Base-by-base conservation (phyloP, 1,140 invertebrate species). In the Temnothorax longispinosus region DNA sequence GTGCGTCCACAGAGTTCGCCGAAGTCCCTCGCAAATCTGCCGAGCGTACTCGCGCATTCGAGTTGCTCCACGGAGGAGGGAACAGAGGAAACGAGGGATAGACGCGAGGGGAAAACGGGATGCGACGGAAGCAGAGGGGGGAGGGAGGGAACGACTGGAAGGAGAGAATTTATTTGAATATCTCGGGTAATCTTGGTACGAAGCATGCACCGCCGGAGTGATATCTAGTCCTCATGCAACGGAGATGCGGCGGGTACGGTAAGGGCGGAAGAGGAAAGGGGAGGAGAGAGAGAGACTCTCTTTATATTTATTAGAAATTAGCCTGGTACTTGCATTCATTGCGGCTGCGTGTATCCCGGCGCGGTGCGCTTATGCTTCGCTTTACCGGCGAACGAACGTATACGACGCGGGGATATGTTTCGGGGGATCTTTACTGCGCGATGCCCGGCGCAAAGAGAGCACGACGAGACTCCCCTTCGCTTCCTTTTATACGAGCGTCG, bases 391-490 rank as follows among this genome's bases (percentile, higher is more conserved):
- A 64, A 50, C 44, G 47, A 64, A n/a, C 62, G 47, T 92, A 82
- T 90, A 90, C 88, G 87, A 87, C 87, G 86, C 90, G 86, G 82
- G 81, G 91, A 91, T 92, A 92, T 90, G 91, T 92, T 92, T 92
- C 91, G 89, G 72, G 76, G 85, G 89, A 91, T 90, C 86, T 87
- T 84, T 62, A 88, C 88, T 86, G 89, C 82, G 85, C 87, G 81
- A 69, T 71, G 82, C 65, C 54, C 74, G 84, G n/a, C 60, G 67
- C 87, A 88, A 88, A 87, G 86, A 75, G 86, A 89, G 77, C 69
- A 87, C 64, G 75, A 88, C 87, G 74, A 89, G 50, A 85, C 56
- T 78, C 69, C 50, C 74, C 64, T 47, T 44, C 27, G 32, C 54
- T 74, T 74, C 21, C 69, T 50, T 75, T 60, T 62, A 74, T 60